These are phyloP conservation scores for Scaptodrosophila lebanonensis DNA, from an alignment of 1,140 invertebrate genomes.

Conservation along the genomic window DNA sequence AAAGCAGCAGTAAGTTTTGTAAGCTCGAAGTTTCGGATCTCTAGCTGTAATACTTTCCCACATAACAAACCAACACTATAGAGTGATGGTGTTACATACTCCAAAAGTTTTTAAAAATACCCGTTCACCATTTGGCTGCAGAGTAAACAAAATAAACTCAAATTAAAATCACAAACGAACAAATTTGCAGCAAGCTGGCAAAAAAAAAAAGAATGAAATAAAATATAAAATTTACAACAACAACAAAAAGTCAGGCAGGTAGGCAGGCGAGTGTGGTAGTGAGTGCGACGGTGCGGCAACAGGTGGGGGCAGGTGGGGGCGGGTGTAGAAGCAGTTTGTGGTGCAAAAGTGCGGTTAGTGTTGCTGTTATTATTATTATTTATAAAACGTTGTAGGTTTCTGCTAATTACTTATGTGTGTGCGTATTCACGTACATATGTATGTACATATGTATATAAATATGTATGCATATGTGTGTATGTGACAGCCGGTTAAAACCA, in stretches of 20 bases:
- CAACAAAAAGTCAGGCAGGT: slow-evolving; percentile 11
- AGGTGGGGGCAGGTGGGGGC: slow-evolving; percentile 7
- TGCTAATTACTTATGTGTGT: slow-evolving; percentile 41
- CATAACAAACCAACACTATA: too few relatives aligned
- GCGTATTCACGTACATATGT: not conserved
- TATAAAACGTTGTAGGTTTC: slow-evolving; percentile 46
- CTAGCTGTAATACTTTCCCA: too few relatives aligned
- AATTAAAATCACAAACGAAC: slow-evolving; percentile 47
- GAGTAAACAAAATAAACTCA: slow-evolving; percentile 40
- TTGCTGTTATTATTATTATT: slow-evolving; percentile 28
- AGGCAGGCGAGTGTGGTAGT: not conserved
- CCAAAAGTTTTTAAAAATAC: too few relatives aligned
- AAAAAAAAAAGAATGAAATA: slow-evolving; percentile 12
- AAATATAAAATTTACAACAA: slow-evolving; percentile 16
- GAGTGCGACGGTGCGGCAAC: not conserved
- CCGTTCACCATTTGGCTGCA: too few relatives aligned
- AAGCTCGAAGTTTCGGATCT: too few relatives aligned
- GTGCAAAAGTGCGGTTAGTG: too few relatives aligned
- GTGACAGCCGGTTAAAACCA: too few relatives aligned
- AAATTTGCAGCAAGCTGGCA: slow-evolving; percentile 37
- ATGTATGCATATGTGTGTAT: slow-evolving; percentile 12
- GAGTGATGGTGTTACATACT: too few relatives aligned
- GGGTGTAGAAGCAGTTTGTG: slow-evolving; percentile 8
- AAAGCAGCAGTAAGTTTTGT: too few relatives aligned
- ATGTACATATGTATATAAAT: not conserved